Base-by-base conservation (phyloP, 1,140 invertebrate genomes). In the Heliconius hermathena region DNA sequence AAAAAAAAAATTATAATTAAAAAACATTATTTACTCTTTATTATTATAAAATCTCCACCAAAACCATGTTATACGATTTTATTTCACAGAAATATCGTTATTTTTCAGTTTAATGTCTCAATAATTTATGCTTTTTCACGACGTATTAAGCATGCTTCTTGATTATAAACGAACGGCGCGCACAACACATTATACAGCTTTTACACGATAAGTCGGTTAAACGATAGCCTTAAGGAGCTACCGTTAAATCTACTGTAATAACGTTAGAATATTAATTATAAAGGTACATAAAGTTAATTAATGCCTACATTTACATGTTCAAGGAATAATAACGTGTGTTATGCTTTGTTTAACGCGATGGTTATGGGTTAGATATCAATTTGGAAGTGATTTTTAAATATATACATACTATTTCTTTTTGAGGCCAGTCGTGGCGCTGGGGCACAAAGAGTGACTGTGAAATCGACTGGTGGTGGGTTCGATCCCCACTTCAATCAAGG, bases 11-110 rank as follows among this genome's bases (percentile, higher is more conserved):
- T n/a, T n/a, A n/a, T 22, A 29, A 66, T 13, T 13, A 4, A 66
- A 66, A 29, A 66, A 29, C 26, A 66, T 66, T 66, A 66, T 66
- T 54, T 18, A 33, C 26, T n/a, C 20, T 66, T 57, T 75, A 66
- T 41, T 57, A n/a, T 75, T 16, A 3, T 75, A 41, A 18, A 38
- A 38, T 72, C 71, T 72, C 71, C 71, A 13, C 71, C 71, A 38
- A 38, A 72, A n/a, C n/a, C 71, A 41, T 72, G 71, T 72, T 72
- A 72, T n/a, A n/a, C 36, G 8, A 9, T 72, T 72, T 72, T 72
- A 72, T 41, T 72, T 1, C 71, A 38, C 3, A n/a, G 20, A 72
- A 72, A 72, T 41, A 72, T 36, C 26, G 29, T 66, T 72, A 72
- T 72, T 72, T 41, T 38, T 36, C 71, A 38, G 6, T 72, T 72